A percentile compares a stretch with the other conserved stretches of the same genome.
Conservation (phyloP, 2,888 invertebrate species). For the Julus scanicus region DNA sequence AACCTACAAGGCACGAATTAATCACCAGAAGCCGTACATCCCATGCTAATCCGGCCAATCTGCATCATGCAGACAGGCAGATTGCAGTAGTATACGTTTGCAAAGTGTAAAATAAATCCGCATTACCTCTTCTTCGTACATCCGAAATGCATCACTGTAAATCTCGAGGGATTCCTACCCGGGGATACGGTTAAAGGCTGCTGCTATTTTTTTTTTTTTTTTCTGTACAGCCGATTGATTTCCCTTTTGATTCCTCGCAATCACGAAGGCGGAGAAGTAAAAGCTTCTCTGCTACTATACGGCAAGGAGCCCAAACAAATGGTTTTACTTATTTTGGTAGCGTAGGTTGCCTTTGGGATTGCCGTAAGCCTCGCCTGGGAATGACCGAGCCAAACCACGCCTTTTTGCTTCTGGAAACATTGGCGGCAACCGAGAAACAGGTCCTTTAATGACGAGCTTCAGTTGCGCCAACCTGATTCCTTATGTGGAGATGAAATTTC, state of each 20-base stretch:
- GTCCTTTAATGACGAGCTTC: background rate
- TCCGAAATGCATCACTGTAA: background rate
- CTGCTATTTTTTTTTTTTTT: background rate
- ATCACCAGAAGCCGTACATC: slow-evolving; percentile 5
- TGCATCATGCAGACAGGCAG: background rate
- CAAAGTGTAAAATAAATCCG: slow-evolving; percentile 18
- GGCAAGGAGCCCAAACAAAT: background rate
- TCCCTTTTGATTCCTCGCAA: slow-evolving; percentile 40
- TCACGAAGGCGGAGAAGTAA: background rate
- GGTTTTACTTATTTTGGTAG: slow-evolving; percentile 10
- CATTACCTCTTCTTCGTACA: slow-evolving; percentile 39
- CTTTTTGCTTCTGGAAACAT: background rate
- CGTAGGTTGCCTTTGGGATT: background rate
- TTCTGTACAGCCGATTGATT: slow-evolving; percentile 34
- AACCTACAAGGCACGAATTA: background rate
- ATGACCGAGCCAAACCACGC: slow-evolving; percentile 2
- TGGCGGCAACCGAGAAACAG: background rate
- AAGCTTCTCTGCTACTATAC: background rate
- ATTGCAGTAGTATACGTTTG: background rate
- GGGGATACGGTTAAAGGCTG: background rate
- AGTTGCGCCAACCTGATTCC: slow-evolving; percentile 31
- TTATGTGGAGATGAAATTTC: slow-evolving; percentile 36
- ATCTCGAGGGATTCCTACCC: background rate
- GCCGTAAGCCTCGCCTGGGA: background rate
- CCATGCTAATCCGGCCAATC: slow-evolving; percentile 7